A percentile compares a stretch with the other conserved stretches of the same genome.
Conservation (phyloP, 2,113 vertebrate species). For the Saimiri boliviensis region DNA sequence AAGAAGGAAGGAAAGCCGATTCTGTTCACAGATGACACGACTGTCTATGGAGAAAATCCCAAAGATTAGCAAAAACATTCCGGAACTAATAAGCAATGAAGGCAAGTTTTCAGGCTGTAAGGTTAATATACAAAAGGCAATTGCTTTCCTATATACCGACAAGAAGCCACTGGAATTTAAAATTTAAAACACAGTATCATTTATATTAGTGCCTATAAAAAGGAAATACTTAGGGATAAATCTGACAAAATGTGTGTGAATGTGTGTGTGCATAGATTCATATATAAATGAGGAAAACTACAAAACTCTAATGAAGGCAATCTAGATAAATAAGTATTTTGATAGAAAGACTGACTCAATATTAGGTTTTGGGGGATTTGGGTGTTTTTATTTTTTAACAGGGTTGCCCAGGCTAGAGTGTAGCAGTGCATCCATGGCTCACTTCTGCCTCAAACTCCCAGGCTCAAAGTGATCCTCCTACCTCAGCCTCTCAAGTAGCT, state of each 20-base stretch:
- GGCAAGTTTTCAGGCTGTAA: not conserved
- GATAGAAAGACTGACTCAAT: not conserved
- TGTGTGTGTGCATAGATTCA: not conserved
- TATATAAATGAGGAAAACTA: not conserved
- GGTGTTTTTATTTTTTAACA: no score
- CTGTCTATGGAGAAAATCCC: not conserved
- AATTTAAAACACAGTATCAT: not conserved
- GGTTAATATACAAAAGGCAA: not conserved
- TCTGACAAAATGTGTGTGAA: not conserved
- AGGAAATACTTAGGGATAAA: not conserved
- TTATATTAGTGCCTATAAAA: not conserved
- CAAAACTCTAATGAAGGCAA: not conserved
- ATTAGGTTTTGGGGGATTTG: not conserved
- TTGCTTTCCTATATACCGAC: not conserved
- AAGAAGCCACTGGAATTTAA: not conserved
- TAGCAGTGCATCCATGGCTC: no score
- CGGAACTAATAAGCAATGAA: not conserved
- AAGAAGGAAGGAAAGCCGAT: constrained; percentile 9
- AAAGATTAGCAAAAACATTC: not conserved
- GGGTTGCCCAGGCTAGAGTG: no score
- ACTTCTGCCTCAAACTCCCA: no score
- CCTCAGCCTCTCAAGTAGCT: no score
- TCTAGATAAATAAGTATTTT: not conserved
- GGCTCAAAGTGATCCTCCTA: no score
- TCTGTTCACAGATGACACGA: not conserved